A percentile compares a stretch with the other conserved stretches of the same genome.
These are phyloP conservation scores for Brachyrhaphis roseni DNA, from an alignment of 2,797 vertebrate species.

Conservation along the genomic window DNA sequence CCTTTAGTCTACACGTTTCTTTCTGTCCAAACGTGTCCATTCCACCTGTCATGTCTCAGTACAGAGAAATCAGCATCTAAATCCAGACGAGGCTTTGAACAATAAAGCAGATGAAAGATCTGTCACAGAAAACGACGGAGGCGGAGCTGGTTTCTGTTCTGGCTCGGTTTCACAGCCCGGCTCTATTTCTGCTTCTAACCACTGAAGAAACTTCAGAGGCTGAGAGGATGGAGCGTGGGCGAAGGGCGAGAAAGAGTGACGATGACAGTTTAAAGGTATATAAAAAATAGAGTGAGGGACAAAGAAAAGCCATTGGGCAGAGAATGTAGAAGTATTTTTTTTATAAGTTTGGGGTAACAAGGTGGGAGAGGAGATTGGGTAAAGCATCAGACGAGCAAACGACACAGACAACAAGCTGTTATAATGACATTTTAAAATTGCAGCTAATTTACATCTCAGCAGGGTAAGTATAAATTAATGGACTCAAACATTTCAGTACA, in stretches of 20 bases:
- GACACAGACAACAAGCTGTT: constrained; percentile 9
- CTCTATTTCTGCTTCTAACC: constrained; percentile 36
- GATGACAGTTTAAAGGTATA: constrained; percentile 13
- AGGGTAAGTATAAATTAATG: neutral
- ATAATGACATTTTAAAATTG: neutral
- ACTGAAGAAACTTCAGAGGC: constrained; percentile 37
- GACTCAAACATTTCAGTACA: neutral
- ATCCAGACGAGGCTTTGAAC: constrained; percentile 55
- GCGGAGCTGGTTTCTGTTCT: constrained; percentile 1
- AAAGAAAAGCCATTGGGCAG: neutral
- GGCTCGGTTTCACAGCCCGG: constrained; percentile 16
- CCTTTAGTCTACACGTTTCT: neutral
- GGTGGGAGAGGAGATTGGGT: neutral
- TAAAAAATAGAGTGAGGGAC: neutral
- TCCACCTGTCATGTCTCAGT: constrained; percentile 34
- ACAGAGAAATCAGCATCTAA: constrained; percentile 37
- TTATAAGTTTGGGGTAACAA: neutral
- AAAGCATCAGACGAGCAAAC: neutral
- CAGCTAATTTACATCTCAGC: neutral
- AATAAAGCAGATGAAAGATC: constrained; percentile 47
- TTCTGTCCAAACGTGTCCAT: constrained; percentile 9
- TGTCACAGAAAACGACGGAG: constrained; percentile 18
- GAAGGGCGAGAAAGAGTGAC: constrained; percentile 8
- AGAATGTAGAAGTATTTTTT: neutral
- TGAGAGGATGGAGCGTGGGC: constrained; percentile 9